Evolutionary conservation across 2,888 invertebrate genomes (phyloP).

Genomic region (Protonemura montana): DNA sequence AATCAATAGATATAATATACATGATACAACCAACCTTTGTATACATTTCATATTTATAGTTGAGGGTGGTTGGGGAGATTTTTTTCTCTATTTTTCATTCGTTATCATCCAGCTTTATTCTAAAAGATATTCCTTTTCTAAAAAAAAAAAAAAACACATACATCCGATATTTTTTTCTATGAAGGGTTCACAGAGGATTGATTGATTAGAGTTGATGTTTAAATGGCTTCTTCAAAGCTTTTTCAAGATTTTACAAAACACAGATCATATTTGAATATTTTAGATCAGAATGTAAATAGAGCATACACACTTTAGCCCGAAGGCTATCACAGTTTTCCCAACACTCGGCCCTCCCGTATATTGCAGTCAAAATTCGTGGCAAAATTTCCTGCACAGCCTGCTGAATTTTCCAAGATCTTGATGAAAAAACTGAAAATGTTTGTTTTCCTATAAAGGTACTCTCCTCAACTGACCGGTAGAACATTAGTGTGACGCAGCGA

Average conservation of each 20-base stretch:
- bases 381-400: neutral
- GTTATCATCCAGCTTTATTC: conserved; percentile 29
- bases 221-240: neutral
- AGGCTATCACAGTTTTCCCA: neutral
- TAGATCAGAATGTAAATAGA: neutral
- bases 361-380: neutral
- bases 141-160: no score
- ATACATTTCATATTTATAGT: conserved; percentile 8
- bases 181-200: neutral
- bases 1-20: conserved; percentile 31
- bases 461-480: conserved; percentile 20
- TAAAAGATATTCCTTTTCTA: neutral
- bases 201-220: conserved; percentile 5
- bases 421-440: neutral
- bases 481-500: conserved; percentile 45
- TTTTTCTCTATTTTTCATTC: conserved; percentile 14
- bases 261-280: neutral
- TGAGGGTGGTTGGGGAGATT: neutral
- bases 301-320: neutral
- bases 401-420: neutral
- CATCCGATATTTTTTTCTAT: neutral
- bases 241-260: neutral
- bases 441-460: neutral
- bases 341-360: neutral
- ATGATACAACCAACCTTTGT: conserved; percentile 16